Conservation (phyloP, 1,140 invertebrate species). For the Amyelois transitella region DNA sequence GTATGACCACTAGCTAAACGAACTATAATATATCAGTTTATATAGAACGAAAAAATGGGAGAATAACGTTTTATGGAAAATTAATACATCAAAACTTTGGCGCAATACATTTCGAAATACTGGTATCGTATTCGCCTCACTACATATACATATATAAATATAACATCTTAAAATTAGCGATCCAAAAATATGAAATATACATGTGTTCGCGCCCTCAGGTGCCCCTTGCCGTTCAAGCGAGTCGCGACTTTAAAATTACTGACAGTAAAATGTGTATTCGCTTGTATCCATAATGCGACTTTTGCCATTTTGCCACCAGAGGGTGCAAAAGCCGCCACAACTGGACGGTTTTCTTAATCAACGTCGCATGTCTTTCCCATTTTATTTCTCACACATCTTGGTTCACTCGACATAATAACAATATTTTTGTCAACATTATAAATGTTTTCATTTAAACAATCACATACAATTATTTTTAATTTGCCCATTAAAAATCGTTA, state of each 20-base stretch:
- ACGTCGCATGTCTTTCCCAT: conserved; percentile 51
- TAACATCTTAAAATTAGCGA: conserved; percentile 74
- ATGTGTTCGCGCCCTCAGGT: conserved; percentile 66
- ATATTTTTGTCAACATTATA: not conserved
- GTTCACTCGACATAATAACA: conserved; percentile 20
- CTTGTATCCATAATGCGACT: conserved; percentile 42
- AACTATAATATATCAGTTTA: conserved; percentile 55
- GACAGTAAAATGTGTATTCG: conserved; percentile 27
- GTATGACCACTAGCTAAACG: conserved; percentile 72
- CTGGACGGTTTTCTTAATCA: conserved; percentile 70
- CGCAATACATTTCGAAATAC: conserved; percentile 69
- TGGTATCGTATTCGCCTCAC: conserved; percentile 65
- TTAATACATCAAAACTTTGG: conserved; percentile 73
- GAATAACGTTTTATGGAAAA: conserved; percentile 62
- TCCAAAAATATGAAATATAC: conserved; percentile 74
- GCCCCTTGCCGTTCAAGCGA: conserved; percentile 43
- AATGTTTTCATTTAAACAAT: not conserved
- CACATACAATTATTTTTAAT: not conserved
- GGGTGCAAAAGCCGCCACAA: conserved; percentile 69
- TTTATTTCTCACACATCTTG: conserved; percentile 27
- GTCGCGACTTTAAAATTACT: conserved; percentile 29
- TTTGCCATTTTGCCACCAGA: conserved; percentile 50
- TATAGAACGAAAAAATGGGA: conserved; percentile 50
- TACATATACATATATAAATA: conserved; percentile 74
- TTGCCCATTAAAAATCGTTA: too few relatives aligned